Evolutionary conservation across 1,140 invertebrate species (phyloP).

Genomic region (Drosophila erecta): DNA sequence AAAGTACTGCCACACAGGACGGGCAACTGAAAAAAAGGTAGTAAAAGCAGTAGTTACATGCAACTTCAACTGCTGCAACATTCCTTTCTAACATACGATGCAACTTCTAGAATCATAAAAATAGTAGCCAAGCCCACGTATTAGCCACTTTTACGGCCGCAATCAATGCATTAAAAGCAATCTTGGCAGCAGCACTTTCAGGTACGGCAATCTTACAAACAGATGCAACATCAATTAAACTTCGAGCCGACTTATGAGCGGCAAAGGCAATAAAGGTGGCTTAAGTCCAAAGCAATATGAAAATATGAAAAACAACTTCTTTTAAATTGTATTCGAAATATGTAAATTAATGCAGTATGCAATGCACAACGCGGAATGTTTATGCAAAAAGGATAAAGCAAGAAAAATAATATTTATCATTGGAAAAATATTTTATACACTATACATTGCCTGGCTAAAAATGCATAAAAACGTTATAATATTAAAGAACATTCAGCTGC

Average conservation of each 20-base stretch:
- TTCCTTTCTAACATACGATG: not conserved
- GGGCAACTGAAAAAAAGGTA: not conserved
- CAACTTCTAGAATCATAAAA: slow-evolving; percentile 5
- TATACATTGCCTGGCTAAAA: not conserved
- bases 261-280: slow-evolving; percentile 22
- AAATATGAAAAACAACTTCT: no score
- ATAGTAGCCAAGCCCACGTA: not conserved
- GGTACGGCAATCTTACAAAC: not conserved
- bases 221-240: slow-evolving; percentile 7
- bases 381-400: no score
- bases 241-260: slow-evolving; percentile 7
- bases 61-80: not conserved
- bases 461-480: not conserved
- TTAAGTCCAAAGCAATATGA: slow-evolving; percentile 5
- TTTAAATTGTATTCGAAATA: not conserved
- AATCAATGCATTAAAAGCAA: slow-evolving; percentile 30
- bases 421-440: not conserved
- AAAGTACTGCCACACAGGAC: not conserved
- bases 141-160: slow-evolving; percentile 15
- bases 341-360: not conserved
- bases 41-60: not conserved
- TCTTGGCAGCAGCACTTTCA: slow-evolving; percentile 7
- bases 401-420: no score
- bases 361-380: no score
- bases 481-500: not conserved